Percentiles rank a stretch among this genome's conserved stretches.
Conservation (phyloP, 2,888 invertebrate genomes). For the Willowsia nigromaculata region DNA sequence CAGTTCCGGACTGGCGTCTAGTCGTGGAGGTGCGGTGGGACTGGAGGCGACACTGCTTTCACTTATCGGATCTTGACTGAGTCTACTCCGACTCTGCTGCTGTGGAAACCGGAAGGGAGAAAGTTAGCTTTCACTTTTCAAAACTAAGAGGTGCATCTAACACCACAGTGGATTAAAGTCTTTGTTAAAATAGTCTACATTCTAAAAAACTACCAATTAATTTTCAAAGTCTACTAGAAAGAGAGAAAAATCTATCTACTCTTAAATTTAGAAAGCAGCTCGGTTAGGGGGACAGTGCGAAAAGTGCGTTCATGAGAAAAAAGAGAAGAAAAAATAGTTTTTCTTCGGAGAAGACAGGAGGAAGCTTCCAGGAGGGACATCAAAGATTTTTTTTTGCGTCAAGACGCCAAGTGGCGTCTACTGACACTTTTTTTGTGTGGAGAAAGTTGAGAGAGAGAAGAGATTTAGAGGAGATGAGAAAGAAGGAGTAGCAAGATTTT, state of each 20-base stretch:
- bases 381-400: too few relatives aligned
- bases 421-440: neutral
- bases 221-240: too few relatives aligned
- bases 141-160: slow-evolving; percentile 17
- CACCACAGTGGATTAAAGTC: neutral
- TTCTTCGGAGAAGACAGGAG: slow-evolving; percentile 36
- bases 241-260: too few relatives aligned
- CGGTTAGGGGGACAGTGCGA: slow-evolving; percentile 68
- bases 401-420: neutral
- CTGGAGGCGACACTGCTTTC: slow-evolving; percentile 76
- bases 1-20: slow-evolving; percentile 71
- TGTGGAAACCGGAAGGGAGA: neutral
- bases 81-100: slow-evolving; percentile 62
- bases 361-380: slow-evolving; percentile 49
- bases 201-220: neutral
- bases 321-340: neutral
- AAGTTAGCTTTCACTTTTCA: slow-evolving; percentile 14
- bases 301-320: slow-evolving; percentile 46
- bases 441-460: slow-evolving; percentile 31
- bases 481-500: slow-evolving; percentile 67
- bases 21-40: slow-evolving; percentile 70
- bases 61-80: slow-evolving; percentile 71
- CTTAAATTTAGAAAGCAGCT: slow-evolving; percentile 53
- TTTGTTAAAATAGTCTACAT: neutral
- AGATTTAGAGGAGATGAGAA: slow-evolving; percentile 54